Percentiles rank a stretch among this genome's conserved stretches.
Evolutionary conservation across 2,888 invertebrate genomes (phyloP).

Genomic region (Sinopyrophorus schimmeli): DNA sequence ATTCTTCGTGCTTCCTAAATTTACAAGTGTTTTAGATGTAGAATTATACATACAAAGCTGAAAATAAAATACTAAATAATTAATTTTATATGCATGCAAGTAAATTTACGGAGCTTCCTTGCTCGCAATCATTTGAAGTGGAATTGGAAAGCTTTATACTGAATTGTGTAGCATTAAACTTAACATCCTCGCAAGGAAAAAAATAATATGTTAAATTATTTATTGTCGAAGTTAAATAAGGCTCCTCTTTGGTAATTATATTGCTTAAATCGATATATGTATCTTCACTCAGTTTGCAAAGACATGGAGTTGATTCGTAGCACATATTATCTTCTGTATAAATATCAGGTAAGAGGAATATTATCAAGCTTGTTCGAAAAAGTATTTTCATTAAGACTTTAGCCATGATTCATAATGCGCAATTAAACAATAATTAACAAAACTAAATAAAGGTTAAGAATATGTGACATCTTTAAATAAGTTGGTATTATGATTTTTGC

Average conservation of each 20-base stretch:
- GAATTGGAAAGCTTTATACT: conserved; percentile 2
- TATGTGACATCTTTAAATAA: no score
- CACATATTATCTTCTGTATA: conserved; percentile 22
- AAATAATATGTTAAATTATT: conserved; percentile 46
- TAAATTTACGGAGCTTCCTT: conserved; percentile 33
- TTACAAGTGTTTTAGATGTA: conserved; percentile 23
- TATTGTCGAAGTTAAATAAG: conserved; percentile 17
- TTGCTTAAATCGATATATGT: conserved; percentile 44
- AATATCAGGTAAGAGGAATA: no score
- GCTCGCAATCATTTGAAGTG: conserved; percentile 20
- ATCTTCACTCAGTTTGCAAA: conserved; percentile 47
- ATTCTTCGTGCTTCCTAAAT: conserved; percentile 35
- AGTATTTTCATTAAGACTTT: not conserved
- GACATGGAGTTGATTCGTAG: conserved; percentile 41
- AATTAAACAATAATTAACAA: no score
- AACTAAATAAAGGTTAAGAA: no score
- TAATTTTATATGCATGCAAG: not conserved
- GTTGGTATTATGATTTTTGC: no score
- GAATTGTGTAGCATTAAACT: conserved; percentile 12
- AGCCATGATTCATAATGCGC: no score
- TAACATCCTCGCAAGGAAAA: conserved; percentile 50
- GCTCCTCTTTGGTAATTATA: conserved; percentile 38
- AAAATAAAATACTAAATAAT: conserved; percentile 13
- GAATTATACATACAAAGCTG: conserved; percentile 37
- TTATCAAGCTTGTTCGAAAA: not conserved